A percentile compares a stretch with the other conserved stretches of the same genome.
Conservation (phyloP, 2,888 invertebrate species). For the Strigamia crassipes region DNA sequence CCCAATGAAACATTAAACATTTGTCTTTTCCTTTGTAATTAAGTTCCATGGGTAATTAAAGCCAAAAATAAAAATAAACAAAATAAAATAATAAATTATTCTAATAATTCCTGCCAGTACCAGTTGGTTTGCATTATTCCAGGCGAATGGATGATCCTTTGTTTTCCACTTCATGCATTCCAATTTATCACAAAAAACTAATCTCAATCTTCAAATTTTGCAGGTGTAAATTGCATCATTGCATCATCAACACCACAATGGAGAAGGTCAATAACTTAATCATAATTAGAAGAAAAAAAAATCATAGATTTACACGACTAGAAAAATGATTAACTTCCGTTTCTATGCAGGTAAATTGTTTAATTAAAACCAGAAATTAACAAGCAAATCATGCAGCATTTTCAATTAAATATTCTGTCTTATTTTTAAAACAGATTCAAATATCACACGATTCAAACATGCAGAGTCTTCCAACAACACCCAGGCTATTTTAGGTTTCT, state of each 20-base stretch:
- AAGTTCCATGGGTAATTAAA: not conserved
- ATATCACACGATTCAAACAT: not conserved
- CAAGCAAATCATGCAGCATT: not conserved
- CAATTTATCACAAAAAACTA: not conserved
- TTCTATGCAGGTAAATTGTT: not conserved
- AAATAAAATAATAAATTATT: not conserved
- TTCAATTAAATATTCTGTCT: not conserved
- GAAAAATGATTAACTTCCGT: not conserved
- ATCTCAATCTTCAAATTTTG: not conserved
- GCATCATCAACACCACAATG: constrained; percentile 16
- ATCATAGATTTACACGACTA: not conserved
- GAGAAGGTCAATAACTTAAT: constrained; percentile 1
- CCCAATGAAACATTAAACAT: too few relatives aligned
- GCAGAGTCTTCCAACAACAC: not conserved
- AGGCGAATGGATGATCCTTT: not conserved
- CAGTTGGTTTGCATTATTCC: not conserved
- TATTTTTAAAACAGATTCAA: constrained; percentile 3
- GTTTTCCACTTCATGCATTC: not conserved
- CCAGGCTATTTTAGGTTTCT: not conserved
- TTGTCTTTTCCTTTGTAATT: too few relatives aligned
- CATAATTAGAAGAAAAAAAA: not conserved
- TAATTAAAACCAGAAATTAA: not conserved
- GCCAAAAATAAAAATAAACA: not conserved
- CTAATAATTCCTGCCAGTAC: not conserved
- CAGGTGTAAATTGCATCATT: not conserved